Evolutionary conservation across 2,888 invertebrate genomes (phyloP).

Genomic region (Nephrotoma appendiculata): DNA sequence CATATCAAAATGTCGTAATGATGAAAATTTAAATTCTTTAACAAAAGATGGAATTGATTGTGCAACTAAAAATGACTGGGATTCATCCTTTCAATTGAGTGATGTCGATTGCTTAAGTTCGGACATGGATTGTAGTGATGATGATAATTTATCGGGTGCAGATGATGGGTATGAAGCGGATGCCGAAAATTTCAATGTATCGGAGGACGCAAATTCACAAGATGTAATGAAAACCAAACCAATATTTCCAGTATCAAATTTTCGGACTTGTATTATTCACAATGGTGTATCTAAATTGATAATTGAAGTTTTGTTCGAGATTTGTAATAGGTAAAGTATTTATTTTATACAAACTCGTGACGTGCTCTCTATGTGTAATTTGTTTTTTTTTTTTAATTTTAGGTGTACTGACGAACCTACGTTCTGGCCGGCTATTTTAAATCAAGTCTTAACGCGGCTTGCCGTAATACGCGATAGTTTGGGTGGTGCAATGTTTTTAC

Average conservation of each 20-base stretch:
- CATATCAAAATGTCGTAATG: constrained; percentile 19
- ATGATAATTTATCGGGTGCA: constrained; percentile 25
- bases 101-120: constrained; percentile 28
- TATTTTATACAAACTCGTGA: not conserved
- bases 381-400: constrained; percentile 16
- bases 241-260: constrained; percentile 23
- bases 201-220: not conserved
- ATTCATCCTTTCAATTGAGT: constrained; percentile 7
- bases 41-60: not conserved
- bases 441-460: constrained; percentile 26
- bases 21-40: not conserved
- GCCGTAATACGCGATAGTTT: constrained; percentile 29
- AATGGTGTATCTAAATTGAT: constrained; percentile 28
- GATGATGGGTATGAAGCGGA: constrained; percentile 34
- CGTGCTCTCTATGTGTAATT: not conserved
- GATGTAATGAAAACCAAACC: not conserved
- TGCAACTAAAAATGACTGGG: not conserved
- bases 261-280: constrained; percentile 27
- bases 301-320: constrained; percentile 17
- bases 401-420: constrained; percentile 23
- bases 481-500: constrained; percentile 27
- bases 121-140: constrained; percentile 28
- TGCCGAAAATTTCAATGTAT: constrained; percentile 20
- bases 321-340: not conserved
- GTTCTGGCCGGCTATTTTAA: constrained; percentile 25